A percentile compares a stretch with the other conserved stretches of the same genome.
Evolutionary conservation across 92 coral and sea anemone genomes (phyloP).

Genomic region (Anthopleura xanthogrammica): DNA sequence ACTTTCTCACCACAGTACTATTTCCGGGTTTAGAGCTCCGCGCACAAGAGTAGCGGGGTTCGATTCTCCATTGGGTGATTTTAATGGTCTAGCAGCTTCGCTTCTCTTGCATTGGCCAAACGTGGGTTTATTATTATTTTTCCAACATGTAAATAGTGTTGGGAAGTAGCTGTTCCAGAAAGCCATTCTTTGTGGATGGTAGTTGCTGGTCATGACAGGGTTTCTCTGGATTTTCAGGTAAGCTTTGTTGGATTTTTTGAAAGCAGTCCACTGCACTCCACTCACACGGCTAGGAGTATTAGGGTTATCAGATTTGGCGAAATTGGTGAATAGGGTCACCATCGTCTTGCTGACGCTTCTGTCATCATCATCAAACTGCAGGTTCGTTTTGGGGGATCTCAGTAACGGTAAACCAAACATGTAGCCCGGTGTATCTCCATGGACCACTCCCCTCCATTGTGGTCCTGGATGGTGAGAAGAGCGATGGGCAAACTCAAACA

Average conservation of each 20-base stretch:
- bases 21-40: background rate
- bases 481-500: constrained; percentile 70
- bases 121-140: background rate
- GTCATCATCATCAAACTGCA: constrained; percentile 40
- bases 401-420: constrained; percentile 64
- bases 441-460: constrained; percentile 63
- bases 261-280: constrained; percentile 48
- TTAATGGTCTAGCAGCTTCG: background rate
- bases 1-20: no score
- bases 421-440: constrained; percentile 62
- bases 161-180: constrained; percentile 54
- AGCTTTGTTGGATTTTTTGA: constrained; percentile 45
- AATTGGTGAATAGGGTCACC: constrained; percentile 64
- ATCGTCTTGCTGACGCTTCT: constrained; percentile 55
- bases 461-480: constrained; percentile 23
- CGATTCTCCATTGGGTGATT: background rate
- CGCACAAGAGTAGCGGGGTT: background rate
- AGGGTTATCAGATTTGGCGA: constrained; percentile 55
- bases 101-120: background rate
- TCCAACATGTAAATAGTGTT: background rate
- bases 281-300: constrained; percentile 37
- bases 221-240: constrained; percentile 57
- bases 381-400: constrained; percentile 1
- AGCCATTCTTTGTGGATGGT: constrained; percentile 63
- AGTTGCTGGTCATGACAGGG: constrained; percentile 43